Evolutionary conservation across 1,140 invertebrate genomes (phyloP), one percentile per base, ranked within the genome.

Genomic region (Drosophila eugracilis): DNA sequence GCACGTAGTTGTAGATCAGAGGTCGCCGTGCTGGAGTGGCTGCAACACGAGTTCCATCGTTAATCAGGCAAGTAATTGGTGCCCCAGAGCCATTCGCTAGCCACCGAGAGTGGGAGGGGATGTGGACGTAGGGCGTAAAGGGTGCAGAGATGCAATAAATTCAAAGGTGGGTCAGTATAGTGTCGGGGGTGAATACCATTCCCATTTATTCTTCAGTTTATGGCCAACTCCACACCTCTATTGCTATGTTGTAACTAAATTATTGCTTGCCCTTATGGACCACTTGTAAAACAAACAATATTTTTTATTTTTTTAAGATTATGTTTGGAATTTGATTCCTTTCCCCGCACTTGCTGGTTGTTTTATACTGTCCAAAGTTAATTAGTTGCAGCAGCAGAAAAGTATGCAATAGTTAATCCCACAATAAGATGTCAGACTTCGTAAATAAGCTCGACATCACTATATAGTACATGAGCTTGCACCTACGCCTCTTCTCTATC

Each of bases 1-100:
- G 85, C 54, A 91, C 63, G 42, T 91, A 91, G 53, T 91, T 91
- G 48, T 91, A 91, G 30, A 91, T 77, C 24, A 91, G 65, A 12
- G 89, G 89, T 47, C 85, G 55, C 48, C 89, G 63, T 4, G 78
- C 84, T 14, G 78, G 74, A 9, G 75, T 76, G 19, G 74, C 78
- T 89, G 84, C 44, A 89, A 84, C 19, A 36, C 15, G n/a, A 39
- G 34, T 15, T 26, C 7, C 24, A 15, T 41, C 32, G 30, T 52
- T 49, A 45, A 53, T 50, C 26, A 72, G 7, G 24, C 14, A 28
- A 28, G 57, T 73, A 66, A 42, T 36, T 32, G 12, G 7, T 34
- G 5, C 26, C 24, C 21, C 14, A 21, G 15, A 12, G 54, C 30
- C 26, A 19, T 10, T 3, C n/a, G 9, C 7, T 14, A 1, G 15